phyloP scores from a whole-genome alignment of 2,888 invertebrate species.

The Scaptomyza tumidula region DNA sequence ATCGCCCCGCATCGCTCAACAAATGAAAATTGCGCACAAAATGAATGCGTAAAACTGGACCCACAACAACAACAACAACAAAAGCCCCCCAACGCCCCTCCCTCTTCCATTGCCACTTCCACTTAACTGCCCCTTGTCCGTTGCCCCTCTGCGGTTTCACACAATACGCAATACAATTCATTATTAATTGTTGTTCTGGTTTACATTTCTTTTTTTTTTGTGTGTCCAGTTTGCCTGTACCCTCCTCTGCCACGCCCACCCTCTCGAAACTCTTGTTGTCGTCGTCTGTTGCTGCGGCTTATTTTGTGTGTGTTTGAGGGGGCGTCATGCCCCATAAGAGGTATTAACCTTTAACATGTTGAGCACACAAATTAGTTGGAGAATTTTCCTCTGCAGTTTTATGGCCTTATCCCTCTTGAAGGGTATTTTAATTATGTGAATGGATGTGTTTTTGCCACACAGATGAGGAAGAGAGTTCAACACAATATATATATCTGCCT shows the following conservation, averaged over 20 bases:
- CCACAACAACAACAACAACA: not conserved
- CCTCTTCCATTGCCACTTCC: not conserved
- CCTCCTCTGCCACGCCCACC: not conserved
- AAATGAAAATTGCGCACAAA: conserved; percentile 61
- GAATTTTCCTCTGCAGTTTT: conserved; percentile 2
- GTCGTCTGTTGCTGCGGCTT: not conserved
- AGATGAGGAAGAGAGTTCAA: not conserved
- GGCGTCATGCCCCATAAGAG: conserved; percentile 27
- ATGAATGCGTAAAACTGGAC: conserved; percentile 71
- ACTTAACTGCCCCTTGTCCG: not conserved
- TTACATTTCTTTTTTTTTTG: conserved; percentile 39
- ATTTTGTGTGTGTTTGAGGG: conserved; percentile 7
- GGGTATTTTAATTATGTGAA: conserved; percentile 7
- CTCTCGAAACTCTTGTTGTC: conserved; percentile 1
- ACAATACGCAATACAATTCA: conserved; percentile 79
- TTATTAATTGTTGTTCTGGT: conserved; percentile 79
- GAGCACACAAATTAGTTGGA: conserved; percentile 36
- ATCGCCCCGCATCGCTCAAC: conserved; percentile 2
- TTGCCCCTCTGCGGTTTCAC: conserved; percentile 60
- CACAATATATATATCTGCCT: not conserved
- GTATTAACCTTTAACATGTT: conserved; percentile 66
- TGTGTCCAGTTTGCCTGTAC: not conserved
- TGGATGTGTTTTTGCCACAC: not conserved
- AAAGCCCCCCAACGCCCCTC: not conserved
- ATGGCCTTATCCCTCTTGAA: not conserved